Percentiles rank a stretch among this genome's conserved stretches.
Conservation (phyloP, 2,888 invertebrate genomes). For the Scaptomyza parva region DNA sequence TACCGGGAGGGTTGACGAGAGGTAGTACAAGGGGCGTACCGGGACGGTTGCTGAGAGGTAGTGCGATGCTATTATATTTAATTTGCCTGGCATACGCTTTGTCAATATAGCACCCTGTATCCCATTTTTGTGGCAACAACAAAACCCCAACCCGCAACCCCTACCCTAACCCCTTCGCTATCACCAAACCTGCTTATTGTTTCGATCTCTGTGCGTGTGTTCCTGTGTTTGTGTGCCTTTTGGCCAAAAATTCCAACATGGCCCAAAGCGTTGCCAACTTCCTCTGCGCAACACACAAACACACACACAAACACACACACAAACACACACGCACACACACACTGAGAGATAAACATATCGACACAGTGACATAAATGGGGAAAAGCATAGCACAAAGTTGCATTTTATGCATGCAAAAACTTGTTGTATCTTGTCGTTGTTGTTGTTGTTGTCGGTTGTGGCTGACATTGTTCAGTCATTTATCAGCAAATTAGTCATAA, state of each 20-base stretch:
- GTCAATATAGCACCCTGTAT: constrained; percentile 66
- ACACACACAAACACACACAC: constrained; percentile 8
- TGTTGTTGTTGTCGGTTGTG: constrained; percentile 23
- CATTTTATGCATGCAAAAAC: constrained; percentile 65
- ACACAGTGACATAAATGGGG: constrained; percentile 47
- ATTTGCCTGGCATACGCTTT: constrained; percentile 74
- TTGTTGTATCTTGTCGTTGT: constrained; percentile 18
- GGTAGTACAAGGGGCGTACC: not conserved
- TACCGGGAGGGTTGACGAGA: not conserved
- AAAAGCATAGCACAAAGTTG: constrained; percentile 36
- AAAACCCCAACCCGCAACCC: too few relatives aligned
- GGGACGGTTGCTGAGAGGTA: not conserved
- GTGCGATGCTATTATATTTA: constrained; percentile 66
- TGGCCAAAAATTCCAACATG: constrained; percentile 66
- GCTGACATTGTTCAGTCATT: constrained; percentile 64
- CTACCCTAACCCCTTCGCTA: not conserved
- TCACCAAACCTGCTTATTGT: not conserved
- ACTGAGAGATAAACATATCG: constrained; percentile 14
- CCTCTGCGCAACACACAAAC: constrained; percentile 50
- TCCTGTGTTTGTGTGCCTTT: constrained; percentile 33
- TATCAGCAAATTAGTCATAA: constrained; percentile 71
- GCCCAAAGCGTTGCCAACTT: constrained; percentile 74
- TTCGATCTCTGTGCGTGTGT: constrained; percentile 10
- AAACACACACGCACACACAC: constrained; percentile 9
- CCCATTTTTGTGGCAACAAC: too few relatives aligned